Base-by-base conservation (phyloP, 2,113 vertebrate species). In the Perccottus glenii region DNA sequence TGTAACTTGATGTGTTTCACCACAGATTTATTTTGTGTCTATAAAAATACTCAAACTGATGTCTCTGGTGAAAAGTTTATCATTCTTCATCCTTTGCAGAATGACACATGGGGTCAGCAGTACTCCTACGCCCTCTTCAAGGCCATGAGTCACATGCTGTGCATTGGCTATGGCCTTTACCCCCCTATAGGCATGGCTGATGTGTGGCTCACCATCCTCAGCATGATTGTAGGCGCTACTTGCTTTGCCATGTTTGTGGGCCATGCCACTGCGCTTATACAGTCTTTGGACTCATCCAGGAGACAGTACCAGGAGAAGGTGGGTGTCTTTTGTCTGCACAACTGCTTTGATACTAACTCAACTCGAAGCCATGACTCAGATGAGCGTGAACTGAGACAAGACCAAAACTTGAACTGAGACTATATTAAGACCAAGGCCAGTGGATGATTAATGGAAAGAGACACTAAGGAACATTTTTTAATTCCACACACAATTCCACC, bases 221-320 rank as follows among this genome's bases (percentile, higher is more conserved):
- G 97, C 91, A 99, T 99, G 97, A 99, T 99, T 2, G 97, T 99
- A 63, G 98, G 98, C 0, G 98, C 98, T 75, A 99, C 98, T 82
- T 99, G 98, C 93, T 99, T 98, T 1, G 98, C 98, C 90, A 98
- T 99, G 97, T 99, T 99, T 92, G 97, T 99, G 78, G 98, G 98
- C 66, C 98, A 99, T 0, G 98, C 98, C 58, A 99, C 98, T 0
- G 96, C 98, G 19, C 96, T 99, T 80, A 99, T 99, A 90, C 98
- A 99, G 87, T 99, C 97, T 6, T 91, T 99, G 91, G 98, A 99
- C 90, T 99, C 98, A 16, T 99, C 96, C 0, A 93, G 98, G 49
- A 94, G 98, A 27, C 98, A 99, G 87, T 99, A 99, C 91, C 98
- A 99, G 84, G 98, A 99, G 82, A 99, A 99, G 95, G 98, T 99